A percentile compares a stretch with the other conserved stretches of the same genome.
phyloP scores from a whole-genome alignment of 2,888 invertebrate species.

The Pecten maximus region DNA sequence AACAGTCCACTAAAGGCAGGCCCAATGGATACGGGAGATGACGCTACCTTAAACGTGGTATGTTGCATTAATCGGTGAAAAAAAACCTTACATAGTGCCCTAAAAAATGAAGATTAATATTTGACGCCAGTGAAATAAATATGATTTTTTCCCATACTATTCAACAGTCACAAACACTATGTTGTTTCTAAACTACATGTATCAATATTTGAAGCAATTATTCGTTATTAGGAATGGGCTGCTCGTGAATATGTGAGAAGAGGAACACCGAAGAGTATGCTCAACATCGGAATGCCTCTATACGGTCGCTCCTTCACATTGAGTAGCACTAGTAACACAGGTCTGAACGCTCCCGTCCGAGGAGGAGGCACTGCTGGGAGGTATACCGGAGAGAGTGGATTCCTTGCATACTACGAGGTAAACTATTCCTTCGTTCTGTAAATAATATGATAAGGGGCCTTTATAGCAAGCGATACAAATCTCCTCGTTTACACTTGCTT shows the following conservation, averaged over 20 bases:
- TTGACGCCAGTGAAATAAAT: no score
- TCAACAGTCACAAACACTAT: no score
- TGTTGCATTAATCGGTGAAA: not conserved
- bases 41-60: conserved; percentile 60
- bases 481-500: no score
- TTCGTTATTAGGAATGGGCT: conserved; percentile 70
- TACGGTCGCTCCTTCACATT: conserved; percentile 96
- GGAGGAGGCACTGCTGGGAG: conserved; percentile 69
- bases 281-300: conserved; percentile 96
- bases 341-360: conserved; percentile 64
- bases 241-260: conserved; percentile 81
- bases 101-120: no score
- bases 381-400: conserved; percentile 74
- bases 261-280: conserved; percentile 94
- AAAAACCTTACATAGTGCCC: no score
- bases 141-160: no score
- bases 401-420: conserved; percentile 76
- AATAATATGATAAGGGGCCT: no score
- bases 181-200: no score
- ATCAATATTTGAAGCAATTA: no score
- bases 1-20: conserved; percentile 77
- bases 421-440: no score
- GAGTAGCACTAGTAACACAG: conserved; percentile 83
- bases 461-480: no score
- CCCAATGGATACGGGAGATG: conserved; percentile 57